Percentiles rank a stretch among this genome's conserved stretches.
Conservation (phyloP, 2,113 vertebrate species). For the Dasypus novemcinctus region DNA sequence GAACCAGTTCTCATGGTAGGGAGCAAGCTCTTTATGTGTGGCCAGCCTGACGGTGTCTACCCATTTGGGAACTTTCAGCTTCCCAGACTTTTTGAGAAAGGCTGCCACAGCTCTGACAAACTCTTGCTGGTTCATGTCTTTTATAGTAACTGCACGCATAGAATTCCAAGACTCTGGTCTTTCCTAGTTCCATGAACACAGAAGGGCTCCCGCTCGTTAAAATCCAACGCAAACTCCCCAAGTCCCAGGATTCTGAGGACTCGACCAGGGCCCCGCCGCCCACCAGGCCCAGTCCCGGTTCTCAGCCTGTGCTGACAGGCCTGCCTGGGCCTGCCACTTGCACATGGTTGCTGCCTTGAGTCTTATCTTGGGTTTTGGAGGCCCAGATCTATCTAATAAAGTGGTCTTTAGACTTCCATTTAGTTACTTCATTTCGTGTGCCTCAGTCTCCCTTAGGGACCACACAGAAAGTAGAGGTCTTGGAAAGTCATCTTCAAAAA, state of each 20-base stretch:
- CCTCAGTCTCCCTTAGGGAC: background rate
- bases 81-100: no score
- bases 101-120: no score
- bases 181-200: accelerated
- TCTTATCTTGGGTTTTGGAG: background rate
- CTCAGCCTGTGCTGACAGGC: background rate
- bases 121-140: constrained; percentile 98
- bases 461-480: background rate
- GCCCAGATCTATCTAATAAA: background rate
- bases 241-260: accelerated
- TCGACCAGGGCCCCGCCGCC: background rate
- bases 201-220: accelerated
- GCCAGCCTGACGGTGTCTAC: constrained; percentile 95
- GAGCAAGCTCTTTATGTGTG: constrained; percentile 94
- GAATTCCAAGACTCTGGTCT: background rate
- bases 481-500: background rate
- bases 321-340: constrained; percentile 64
- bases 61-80: constrained; percentile 96
- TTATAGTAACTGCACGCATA: constrained; percentile 95
- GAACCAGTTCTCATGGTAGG: constrained; percentile 95
- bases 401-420: background rate
- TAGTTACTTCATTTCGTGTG: background rate
- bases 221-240: accelerated
- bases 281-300: background rate
- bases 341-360: constrained; percentile 65